Base-by-base conservation (phyloP, 2,888 invertebrate genomes). In the Bellardia pandia region DNA sequence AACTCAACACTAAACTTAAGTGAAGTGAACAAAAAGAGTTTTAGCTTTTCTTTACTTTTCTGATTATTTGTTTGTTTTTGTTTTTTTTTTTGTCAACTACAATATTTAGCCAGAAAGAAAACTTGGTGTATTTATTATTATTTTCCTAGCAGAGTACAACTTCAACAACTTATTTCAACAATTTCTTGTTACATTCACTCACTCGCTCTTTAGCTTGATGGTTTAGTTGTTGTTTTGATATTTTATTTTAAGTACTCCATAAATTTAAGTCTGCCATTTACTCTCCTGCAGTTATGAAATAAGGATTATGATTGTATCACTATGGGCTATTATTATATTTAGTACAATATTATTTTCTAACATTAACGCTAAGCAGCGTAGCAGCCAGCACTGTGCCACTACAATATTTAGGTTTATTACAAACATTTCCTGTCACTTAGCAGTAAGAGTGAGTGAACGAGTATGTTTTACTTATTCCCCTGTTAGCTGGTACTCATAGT, bases 221-320 rank as follows among this genome's bases (percentile, higher is more conserved):
- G 33, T 64, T 62, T 40, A 48, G 68, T 23, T 77, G 53, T 48
- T 76, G 71, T 56, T 76, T 71, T 60, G 66, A 74, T 86, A 83
- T 83, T 86, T 79, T 83, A 51, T 79, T 86, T 85, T 75, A 86
- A 86, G 83, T 83, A 83, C 86, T 86, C 37, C 78, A 86, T 86
- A 86, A 83, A 86, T 83, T 86, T 60, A 51, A 72, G 45, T 45
- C 60, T 37, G 30, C 23, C 68, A 51, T 40, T 72, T 69, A 56
- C 51, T 71, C 60, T 74, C 60, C 60, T 62, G 71, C 60, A 75
- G 71, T 86, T 86, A 86, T 83, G 83, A 83, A 86, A 83, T 77
- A 80, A 79, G 84, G 86, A 77, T 84, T 84, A 81, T 80, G 64
- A 76, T 76, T 68, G 64, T 74, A 60, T 74, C 53, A 69, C 56